These are phyloP conservation scores for Zygaena filipendulae DNA, from an alignment of 2,888 invertebrate genomes.

Conservation along the genomic window DNA sequence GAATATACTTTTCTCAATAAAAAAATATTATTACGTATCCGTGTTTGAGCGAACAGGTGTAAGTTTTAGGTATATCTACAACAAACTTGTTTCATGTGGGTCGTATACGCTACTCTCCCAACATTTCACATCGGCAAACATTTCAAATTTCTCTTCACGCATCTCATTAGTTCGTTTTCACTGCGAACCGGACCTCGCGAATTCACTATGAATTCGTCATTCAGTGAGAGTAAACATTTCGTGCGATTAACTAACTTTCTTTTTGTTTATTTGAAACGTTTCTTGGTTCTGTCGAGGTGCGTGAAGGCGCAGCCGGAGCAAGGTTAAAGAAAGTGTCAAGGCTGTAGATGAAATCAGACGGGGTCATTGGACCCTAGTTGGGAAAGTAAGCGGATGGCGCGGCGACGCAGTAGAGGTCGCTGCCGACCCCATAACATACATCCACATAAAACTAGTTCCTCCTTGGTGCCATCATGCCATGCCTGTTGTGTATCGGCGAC, in stretches of 20 bases:
- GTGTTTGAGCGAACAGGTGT: no score
- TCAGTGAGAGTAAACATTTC: constrained; percentile 56
- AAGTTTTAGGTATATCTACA: no score
- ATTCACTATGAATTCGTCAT: constrained; percentile 47
- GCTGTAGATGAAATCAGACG: constrained; percentile 60
- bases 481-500: constrained; percentile 21
- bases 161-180: constrained; percentile 65
- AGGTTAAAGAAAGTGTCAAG: constrained; percentile 68
- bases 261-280: constrained; percentile 24
- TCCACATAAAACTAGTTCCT: constrained; percentile 48
- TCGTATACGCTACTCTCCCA: constrained; percentile 55
- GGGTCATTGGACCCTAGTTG: constrained; percentile 54
- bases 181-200: constrained; percentile 42
- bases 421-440: constrained; percentile 64
- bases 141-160: constrained; percentile 67
- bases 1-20: no score
- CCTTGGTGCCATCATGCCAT: no score
- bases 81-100: constrained; percentile 57
- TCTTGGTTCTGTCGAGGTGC: constrained; percentile 44
- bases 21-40: no score
- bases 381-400: constrained; percentile 56
- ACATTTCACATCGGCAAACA: constrained; percentile 58
- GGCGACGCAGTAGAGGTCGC: no score
- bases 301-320: constrained; percentile 31
- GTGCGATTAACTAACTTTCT: constrained; percentile 48